A percentile compares a stretch with the other conserved stretches of the same genome.
phyloP scores from a whole-genome alignment of 2,113 vertebrate species.

The human (Homo sapiens) region DNA sequence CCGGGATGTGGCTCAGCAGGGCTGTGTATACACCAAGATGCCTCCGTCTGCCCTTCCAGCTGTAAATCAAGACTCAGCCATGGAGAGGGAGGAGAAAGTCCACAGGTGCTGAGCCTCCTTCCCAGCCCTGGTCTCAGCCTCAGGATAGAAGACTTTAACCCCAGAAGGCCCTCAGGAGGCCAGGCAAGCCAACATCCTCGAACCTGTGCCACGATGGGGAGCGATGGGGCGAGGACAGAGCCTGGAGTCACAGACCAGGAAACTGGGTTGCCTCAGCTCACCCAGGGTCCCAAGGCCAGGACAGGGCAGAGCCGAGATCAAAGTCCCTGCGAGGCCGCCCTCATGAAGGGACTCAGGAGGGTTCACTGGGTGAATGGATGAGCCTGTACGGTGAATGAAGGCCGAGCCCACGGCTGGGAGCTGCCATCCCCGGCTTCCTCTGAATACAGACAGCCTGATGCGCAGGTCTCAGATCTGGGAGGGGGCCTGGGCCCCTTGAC shows the following conservation, averaged over 20 bases:
- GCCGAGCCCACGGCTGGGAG: not conserved
- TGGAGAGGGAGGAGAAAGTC: not conserved
- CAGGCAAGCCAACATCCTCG: not conserved
- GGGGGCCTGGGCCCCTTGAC: fast-evolving
- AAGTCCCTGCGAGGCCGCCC: not conserved
- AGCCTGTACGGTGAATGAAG: not conserved
- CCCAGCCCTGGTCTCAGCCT: not conserved
- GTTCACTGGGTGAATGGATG: not conserved
- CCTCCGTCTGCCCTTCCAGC: fast-evolving
- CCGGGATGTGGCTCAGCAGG: fast-evolving
- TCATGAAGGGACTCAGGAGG: not conserved
- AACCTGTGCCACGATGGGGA: fast-evolving
- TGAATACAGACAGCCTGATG: not conserved
- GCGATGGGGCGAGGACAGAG: not conserved
- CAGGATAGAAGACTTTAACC: not conserved
- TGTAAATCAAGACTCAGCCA: not conserved
- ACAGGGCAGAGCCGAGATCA: not conserved
- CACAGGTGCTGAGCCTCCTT: fast-evolving
- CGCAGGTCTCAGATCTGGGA: not conserved
- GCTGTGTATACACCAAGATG: fast-evolving
- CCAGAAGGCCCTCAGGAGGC: fast-evolving
- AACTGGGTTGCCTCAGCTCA: too few species aligned
- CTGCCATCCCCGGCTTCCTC: not conserved
- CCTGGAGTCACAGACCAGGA: not conserved
- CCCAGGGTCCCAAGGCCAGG: not conserved